These are phyloP conservation scores for Periophthalmodon schlosseri DNA, from an alignment of 2,113 vertebrate species.

Conservation along the genomic window DNA sequence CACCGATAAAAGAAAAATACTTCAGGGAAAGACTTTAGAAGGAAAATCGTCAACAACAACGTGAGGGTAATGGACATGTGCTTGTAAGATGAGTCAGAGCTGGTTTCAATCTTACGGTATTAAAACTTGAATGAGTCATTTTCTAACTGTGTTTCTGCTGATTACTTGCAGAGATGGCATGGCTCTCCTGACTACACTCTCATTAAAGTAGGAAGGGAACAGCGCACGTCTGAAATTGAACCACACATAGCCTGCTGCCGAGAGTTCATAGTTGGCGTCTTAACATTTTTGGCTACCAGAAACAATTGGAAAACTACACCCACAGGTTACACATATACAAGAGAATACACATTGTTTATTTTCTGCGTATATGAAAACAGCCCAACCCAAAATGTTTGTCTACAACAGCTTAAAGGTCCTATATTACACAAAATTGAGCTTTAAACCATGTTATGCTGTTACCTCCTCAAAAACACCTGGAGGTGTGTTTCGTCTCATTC, in stretches of 20 bases:
- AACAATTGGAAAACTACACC: background rate
- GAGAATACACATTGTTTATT: background rate
- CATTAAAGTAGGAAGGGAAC: background rate
- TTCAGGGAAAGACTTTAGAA: slow-evolving; percentile 12
- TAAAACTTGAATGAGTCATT: slow-evolving; percentile 21
- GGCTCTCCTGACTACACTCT: background rate
- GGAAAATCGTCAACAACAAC: slow-evolving; percentile 26
- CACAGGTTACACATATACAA: background rate
- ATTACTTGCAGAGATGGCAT: slow-evolving; percentile 18
- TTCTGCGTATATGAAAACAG: too few species aligned
- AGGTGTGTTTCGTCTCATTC: too few species aligned
- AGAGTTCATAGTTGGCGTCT: background rate
- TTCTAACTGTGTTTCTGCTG: slow-evolving; percentile 13
- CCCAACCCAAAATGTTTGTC: too few species aligned
- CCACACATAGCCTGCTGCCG: background rate
- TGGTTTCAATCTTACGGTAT: slow-evolving; percentile 33
- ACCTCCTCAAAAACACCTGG: too few species aligned
- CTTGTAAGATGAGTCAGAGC: slow-evolving; percentile 11
- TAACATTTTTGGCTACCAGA: background rate
- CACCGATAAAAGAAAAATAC: slow-evolving; percentile 10
- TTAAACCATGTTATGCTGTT: too few species aligned
- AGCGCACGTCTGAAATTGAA: slow-evolving; percentile 5
- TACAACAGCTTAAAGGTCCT: too few species aligned
- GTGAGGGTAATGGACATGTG: slow-evolving; percentile 6
- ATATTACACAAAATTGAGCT: too few species aligned